Evolutionary conservation across 2,888 invertebrate genomes (phyloP), one percentile per base, ranked within the genome.

Genomic region (Cantharis flavilabris): DNA sequence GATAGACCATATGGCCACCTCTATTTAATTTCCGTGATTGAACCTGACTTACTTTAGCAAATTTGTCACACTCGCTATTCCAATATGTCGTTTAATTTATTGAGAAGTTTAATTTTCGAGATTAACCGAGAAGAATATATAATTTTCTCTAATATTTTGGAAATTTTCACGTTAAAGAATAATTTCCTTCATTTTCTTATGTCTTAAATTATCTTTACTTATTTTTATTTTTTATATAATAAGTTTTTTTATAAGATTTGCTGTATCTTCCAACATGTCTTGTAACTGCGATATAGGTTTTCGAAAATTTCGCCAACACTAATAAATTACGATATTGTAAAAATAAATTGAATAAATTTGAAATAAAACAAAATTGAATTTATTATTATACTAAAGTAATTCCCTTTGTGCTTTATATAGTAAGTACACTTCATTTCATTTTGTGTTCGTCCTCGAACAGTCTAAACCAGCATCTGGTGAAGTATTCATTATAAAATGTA

Each of bases 41-140:
- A 83, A 85, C 84, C 83, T 84, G 84, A 85, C 86, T 86, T 84
- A 83, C 83, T 84, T 80, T 80, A 82, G 81, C 83, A 84, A 85
- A 87, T 87, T 87, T 86, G 87, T 86, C 86, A 86, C 86, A 85
- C 86, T 85, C 84, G 84, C 84, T 85, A 84, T 84, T 83, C 84
- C 86, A 86, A 86, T 86, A 85, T 86, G 86, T 86, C 84, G 84
- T 83, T 81, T 82, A 67, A 73, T 76, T 72, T 75, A 72, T 72
- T 14, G 63, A 72, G 23, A 30, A 62, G 13, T 70, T 70, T 18
- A 67, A 23, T 67, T 67, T 26, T 18, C 49, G 49, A 49, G 49
- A 49, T 49, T 49, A 49, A 49, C 49, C 49, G 49, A 49, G n/a
- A n/a, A 49, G 49, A 49, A n/a, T 13, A 11, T 30, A 33, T 4